Base-by-base conservation (phyloP, 2,888 invertebrate species). In the Ischnus inquisitorius region DNA sequence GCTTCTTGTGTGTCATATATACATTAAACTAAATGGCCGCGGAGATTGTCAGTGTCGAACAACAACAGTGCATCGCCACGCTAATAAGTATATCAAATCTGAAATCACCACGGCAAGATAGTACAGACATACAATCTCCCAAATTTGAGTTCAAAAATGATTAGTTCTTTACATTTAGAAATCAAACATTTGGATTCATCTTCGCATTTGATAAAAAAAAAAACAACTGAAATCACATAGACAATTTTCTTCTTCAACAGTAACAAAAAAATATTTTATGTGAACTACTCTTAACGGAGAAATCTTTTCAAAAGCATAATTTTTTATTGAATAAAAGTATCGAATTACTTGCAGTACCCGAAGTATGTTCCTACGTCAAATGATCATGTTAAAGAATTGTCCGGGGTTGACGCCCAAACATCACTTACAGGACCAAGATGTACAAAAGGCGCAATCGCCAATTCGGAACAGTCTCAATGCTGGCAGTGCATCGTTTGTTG, bases 381-480 rank as follows among this genome's bases (percentile, higher is more conserved):
- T 34, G 34, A 34, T 34, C 34, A 34, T 34, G 34, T 34, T 34
- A 8, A 34, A 34, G 6, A 8, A 8, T 8, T 34, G 8, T 34
- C 4, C 34, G 6, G 54, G 3, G 0, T 54, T 12, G 43, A 12
- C 14, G 19, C 2, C 34, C 1, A 16, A 48, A 34, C 22, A 74
- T 74, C 14, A 46, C 43, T 39, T 34, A 19, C 46, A 74, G 28
- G 22, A 46, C 12, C 46, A 16, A n/a, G 83, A 86, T 79, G 83
- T 72, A 84, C 85, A 80, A 79, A 85, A 89, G 88, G 90, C 90
- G 88, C 87, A 86, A 90, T 90, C 89, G 86, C 83, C 86, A 88
- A 89, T 90, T 88, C 90, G 88, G 89, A 90, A 90, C 89, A 88
- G 88, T 85, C 79, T 85, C 80, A 86, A 88, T 83, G 34, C 74